These are phyloP conservation scores for Centropristis striata DNA, from an alignment of 2,113 vertebrate genomes.

Conservation along the genomic window DNA sequence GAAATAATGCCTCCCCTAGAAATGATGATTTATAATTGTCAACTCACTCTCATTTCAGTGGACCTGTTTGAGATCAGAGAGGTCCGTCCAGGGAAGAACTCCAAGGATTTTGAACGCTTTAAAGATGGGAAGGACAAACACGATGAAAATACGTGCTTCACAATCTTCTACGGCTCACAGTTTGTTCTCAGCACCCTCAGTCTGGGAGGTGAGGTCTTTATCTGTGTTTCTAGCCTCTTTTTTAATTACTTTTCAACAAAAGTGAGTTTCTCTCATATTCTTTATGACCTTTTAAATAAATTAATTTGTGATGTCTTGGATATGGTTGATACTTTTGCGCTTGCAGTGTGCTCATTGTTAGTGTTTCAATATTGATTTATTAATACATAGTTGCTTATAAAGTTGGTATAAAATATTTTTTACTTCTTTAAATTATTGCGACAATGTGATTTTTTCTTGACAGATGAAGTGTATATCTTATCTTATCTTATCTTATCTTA, in stretches of 20 bases:
- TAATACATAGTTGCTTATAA: too few relatives aligned
- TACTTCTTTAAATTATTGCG: too few relatives aligned
- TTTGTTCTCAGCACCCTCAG: constrained; percentile 96
- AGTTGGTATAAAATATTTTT: too few relatives aligned
- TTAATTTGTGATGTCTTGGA: too few relatives aligned
- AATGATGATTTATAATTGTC: background rate
- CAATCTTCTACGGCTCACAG: constrained; percentile 93
- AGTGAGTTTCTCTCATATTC: too few relatives aligned
- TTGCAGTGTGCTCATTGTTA: too few relatives aligned
- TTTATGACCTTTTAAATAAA: too few relatives aligned
- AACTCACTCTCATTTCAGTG: constrained; percentile 85
- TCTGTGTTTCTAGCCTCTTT: background rate
- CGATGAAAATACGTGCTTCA: constrained; percentile 92
- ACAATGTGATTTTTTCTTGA: too few relatives aligned
- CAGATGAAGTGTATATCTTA: too few relatives aligned
- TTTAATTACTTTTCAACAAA: background rate
- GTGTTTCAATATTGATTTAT: too few relatives aligned
- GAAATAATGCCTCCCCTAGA: background rate
- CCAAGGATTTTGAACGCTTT: constrained; percentile 96
- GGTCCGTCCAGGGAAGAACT: constrained; percentile 92
- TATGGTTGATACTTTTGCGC: too few relatives aligned
- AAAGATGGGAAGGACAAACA: constrained; percentile 88
- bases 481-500: too few relatives aligned
- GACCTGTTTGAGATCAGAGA: constrained; percentile 96
- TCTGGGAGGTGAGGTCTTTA: constrained; percentile 87